A percentile compares a stretch with the other conserved stretches of the same genome.
Conservation (phyloP, 2,113 vertebrate genomes). For the Struthio camelus region DNA sequence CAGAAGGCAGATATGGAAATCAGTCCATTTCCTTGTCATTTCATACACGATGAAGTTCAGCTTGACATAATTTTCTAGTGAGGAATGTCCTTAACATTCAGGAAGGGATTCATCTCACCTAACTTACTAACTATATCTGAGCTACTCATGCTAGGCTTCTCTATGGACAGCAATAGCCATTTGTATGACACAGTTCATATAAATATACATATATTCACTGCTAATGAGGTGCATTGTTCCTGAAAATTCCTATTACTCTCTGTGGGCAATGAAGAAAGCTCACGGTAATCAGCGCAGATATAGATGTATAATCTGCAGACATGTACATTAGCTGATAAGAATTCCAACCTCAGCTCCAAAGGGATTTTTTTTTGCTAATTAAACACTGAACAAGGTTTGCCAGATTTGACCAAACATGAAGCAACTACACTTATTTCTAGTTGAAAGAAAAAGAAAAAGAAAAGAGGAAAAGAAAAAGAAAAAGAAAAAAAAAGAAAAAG, state of each 20-base stretch:
- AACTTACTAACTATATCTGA: background rate
- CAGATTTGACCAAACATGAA: background rate
- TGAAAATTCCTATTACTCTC: background rate
- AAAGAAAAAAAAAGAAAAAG: background rate
- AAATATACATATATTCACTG: background rate
- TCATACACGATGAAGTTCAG: background rate
- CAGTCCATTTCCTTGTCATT: background rate
- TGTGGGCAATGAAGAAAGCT: background rate
- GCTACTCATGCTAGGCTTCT: background rate
- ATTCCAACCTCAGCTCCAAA: background rate
- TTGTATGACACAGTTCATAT: background rate
- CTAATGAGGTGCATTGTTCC: no score
- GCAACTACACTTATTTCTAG: background rate
- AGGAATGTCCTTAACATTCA: background rate
- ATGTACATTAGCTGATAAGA: background rate
- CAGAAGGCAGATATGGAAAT: background rate
- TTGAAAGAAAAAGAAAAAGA: background rate
- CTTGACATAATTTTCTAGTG: background rate
- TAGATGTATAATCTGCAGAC: background rate
- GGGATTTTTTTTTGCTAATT: background rate
- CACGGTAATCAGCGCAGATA: background rate
- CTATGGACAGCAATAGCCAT: background rate
- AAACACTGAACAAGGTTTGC: background rate
- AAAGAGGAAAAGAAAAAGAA: background rate
- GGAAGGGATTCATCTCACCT: background rate